phyloP scores from a whole-genome alignment of 2,888 invertebrate species.

The Drosophila macrospina region DNA sequence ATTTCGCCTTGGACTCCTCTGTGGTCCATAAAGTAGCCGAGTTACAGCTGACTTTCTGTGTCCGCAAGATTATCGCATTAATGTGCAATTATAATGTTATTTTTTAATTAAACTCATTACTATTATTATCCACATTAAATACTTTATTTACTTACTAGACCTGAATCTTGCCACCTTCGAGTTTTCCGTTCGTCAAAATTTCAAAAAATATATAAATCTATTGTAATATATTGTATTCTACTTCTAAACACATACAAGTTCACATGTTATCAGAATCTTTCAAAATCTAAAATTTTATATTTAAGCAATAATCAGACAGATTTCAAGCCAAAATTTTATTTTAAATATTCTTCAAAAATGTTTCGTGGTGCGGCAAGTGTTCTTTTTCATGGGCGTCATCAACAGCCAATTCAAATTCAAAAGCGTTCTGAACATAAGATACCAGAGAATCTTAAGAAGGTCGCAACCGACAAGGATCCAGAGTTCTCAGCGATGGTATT shows the following conservation, averaged over 20 bases:
- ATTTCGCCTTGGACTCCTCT: no score
- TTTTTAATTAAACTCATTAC: no score
- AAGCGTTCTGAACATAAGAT: slow-evolving; percentile 74
- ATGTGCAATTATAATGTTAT: no score
- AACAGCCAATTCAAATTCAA: neutral
- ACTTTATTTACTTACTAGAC: no score
- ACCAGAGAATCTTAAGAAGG: slow-evolving; percentile 73
- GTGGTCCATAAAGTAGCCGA: no score
- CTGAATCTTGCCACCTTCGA: no score
- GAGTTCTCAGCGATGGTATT: slow-evolving; percentile 80
- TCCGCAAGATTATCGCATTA: no score
- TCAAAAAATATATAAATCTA: no score
- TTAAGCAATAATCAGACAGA: neutral
- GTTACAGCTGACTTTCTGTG: no score
- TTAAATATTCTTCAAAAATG: slow-evolving; percentile 21
- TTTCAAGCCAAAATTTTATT: neutral
- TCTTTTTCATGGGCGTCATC: slow-evolving; percentile 3
- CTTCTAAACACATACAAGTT: neutral
- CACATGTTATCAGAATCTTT: neutral
- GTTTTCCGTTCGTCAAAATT: no score
- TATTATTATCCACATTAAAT: no score
- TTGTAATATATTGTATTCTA: neutral
- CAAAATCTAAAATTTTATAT: no score
- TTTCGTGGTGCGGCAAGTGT: slow-evolving; percentile 16
- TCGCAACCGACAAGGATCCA: slow-evolving; percentile 72